Percentiles rank a stretch among this genome's conserved stretches.
These are phyloP conservation scores for Presbytis comata DNA, from an alignment of 2,797 vertebrate species.

Conservation along the genomic window DNA sequence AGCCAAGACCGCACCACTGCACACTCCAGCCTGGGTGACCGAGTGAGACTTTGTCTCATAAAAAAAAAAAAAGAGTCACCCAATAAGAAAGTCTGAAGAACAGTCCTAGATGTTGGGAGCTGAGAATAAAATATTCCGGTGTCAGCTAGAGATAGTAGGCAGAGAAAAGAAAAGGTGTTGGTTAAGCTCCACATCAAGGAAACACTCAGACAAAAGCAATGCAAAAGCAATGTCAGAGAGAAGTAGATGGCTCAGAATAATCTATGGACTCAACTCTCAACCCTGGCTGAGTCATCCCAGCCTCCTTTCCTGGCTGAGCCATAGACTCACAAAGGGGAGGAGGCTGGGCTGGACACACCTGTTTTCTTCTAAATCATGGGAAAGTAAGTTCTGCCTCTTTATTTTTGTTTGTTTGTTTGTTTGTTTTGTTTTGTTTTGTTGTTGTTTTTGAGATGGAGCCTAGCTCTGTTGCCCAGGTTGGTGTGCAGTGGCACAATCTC, in stretches of 20 bases:
- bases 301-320: not conserved
- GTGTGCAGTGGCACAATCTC: fast-evolving
- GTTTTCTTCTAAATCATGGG: not conserved
- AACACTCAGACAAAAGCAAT: not conserved
- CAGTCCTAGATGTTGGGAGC: not conserved
- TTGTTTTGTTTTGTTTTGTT: no score
- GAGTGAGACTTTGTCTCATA: no score
- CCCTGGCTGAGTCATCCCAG: not conserved
- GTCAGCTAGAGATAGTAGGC: not conserved
- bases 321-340: not conserved
- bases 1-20: fast-evolving
- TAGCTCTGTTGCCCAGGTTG: fast-evolving
- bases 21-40: no score
- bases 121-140: not conserved
- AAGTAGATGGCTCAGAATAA: not conserved
- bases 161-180: not conserved
- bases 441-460: no score
- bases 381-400: not conserved
- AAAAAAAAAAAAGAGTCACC: not conserved
- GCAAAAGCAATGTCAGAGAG: not conserved
- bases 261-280: not conserved
- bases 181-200: not conserved
- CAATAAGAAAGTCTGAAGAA: not conserved
- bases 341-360: not conserved
- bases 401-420: no score